A percentile compares a stretch with the other conserved stretches of the same genome.
Evolutionary conservation across 2,113 vertebrate species (phyloP).

Genomic region (Epinephelus cyanopodus): DNA sequence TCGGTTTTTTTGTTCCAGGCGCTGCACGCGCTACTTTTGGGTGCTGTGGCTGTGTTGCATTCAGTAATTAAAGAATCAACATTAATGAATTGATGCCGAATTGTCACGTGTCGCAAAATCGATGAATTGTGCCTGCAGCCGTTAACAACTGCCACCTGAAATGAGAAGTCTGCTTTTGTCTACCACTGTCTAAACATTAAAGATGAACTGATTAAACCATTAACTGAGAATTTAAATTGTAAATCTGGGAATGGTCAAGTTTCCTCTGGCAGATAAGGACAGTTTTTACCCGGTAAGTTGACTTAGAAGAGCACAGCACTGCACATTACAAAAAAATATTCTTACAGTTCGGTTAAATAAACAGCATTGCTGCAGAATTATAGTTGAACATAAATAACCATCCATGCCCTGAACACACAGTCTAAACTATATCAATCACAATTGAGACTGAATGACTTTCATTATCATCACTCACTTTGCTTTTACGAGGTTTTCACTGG

Average conservation of each 20-base stretch:
- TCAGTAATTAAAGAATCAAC: too few species aligned
- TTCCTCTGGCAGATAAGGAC: not conserved
- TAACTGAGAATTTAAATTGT: too few species aligned
- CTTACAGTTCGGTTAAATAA: not conserved
- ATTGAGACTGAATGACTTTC: not conserved
- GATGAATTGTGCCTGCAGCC: too few species aligned
- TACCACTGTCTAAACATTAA: too few species aligned
- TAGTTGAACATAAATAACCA: not conserved
- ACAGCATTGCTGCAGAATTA: not conserved
- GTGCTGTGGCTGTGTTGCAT: too few species aligned
- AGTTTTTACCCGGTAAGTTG: not conserved
- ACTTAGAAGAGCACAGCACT: not conserved
- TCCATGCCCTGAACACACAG: not conserved
- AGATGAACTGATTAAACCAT: too few species aligned
- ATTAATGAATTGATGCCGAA: too few species aligned
- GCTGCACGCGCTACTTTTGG: too few species aligned
- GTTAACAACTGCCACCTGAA: too few species aligned
- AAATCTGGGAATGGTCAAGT: not conserved
- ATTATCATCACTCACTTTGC: slow-evolving; percentile 7
- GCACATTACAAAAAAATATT: not conserved
- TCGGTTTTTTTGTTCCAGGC: too few species aligned
- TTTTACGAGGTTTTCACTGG: slow-evolving; percentile 17
- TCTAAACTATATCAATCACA: not conserved
- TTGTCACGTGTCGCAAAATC: too few species aligned
- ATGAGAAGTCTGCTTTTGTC: too few species aligned